Evolutionary conservation across 2,113 vertebrate species (phyloP).

Genomic region (Progne subis): DNA sequence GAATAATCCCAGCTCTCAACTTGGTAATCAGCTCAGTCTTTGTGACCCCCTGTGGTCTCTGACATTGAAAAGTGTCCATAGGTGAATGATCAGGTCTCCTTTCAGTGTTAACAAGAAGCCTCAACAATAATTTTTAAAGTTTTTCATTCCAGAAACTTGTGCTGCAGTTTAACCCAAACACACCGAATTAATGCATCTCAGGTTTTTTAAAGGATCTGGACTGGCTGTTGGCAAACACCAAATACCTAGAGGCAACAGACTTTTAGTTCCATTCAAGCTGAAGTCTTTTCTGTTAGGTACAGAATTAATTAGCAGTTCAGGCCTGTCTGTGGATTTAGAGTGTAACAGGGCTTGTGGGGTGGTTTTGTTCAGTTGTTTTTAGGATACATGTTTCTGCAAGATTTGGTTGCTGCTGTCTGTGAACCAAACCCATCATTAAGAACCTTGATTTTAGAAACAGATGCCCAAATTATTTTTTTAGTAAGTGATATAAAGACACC

Average conservation of each 20-base stretch:
- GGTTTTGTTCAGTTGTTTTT: not conserved
- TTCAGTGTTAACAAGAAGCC: not conserved
- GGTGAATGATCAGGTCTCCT: not conserved
- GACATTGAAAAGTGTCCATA: not conserved
- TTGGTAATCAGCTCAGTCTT: not conserved
- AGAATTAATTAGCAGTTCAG: conserved; percentile 70
- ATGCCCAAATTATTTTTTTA: not conserved
- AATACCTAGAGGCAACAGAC: conserved; percentile 84
- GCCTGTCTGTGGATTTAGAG: conserved; percentile 80
- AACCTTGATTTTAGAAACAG: conserved; percentile 19
- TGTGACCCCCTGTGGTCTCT: not conserved
- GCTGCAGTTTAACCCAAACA: conserved; percentile 53
- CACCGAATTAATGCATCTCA: conserved; percentile 51
- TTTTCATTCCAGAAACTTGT: not conserved
- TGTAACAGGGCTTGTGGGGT: conserved; percentile 55
- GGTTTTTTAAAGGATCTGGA: conserved; percentile 72
- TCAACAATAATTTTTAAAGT: not conserved
- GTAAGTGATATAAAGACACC: not conserved
- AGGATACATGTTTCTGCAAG: not conserved
- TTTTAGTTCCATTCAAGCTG: conserved; percentile 79
- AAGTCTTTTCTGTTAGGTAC: conserved; percentile 64
- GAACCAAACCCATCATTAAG: conserved; percentile 18
- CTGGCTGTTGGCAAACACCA: conserved; percentile 78
- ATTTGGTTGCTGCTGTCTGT: conserved; percentile 3
- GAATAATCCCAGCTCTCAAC: not conserved